Base-by-base conservation (phyloP, 2,888 invertebrate genomes). In the Clistopyga incitator region DNA sequence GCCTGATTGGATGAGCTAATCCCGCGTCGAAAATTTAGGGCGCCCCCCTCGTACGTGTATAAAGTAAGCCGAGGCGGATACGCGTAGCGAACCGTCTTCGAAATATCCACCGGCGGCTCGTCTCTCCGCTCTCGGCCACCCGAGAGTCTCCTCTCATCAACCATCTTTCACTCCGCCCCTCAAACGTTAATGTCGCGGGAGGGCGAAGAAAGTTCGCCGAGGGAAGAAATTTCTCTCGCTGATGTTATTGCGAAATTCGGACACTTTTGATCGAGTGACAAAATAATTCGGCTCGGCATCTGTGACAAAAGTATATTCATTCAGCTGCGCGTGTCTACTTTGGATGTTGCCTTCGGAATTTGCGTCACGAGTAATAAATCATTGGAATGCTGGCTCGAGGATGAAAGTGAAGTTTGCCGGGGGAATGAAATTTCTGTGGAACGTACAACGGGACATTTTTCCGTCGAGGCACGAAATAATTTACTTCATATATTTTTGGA, bases 1-100 rank as follows among this genome's bases (percentile, higher is more conserved):
- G 90, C 90, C 88, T 90, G 92, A 93, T 93, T 92, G 92, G 91
- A 89, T 85, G 89, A 91, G 90, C 87, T 88, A 87, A 91, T 92
- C 89, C 90, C 85, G 85, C 72, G 78, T 88, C 88, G 87, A 88
- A 90, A 91, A 91, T 91, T 92, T 90, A 90, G 90, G 90, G 89
- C 59, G 47, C 74, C 47, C 79, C 68, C 59, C 78, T 59, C 8
- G 8, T 38, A 38, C 8, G 8, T 75, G 38, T 64, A 75, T 52
- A 78, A 82, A 85, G 76, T 78, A 78, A 86, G 65, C 70, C 77
- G 70, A 79, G 52, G 70, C 78, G 59, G 45, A 59, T 56, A 20
- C 3, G 20, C 61, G 47, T 42, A 59, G 23, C 47, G 25, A 47
- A 34, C 45, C n/a, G 6, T 10, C 70, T 34, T 25, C 18, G n/a